phyloP scores from a whole-genome alignment of 2,113 vertebrate genomes.

The Verasper variegatus region DNA sequence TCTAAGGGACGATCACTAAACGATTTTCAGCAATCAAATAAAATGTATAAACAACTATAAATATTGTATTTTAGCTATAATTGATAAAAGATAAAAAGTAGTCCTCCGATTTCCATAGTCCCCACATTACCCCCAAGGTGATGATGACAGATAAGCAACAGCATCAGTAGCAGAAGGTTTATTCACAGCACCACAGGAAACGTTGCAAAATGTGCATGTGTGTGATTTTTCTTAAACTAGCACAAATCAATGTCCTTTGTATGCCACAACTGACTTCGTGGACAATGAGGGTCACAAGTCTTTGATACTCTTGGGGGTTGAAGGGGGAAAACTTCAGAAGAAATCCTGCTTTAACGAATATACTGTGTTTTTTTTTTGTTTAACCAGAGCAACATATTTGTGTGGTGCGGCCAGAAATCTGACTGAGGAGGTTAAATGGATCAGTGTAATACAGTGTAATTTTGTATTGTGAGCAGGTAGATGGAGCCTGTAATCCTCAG shows the following conservation, averaged over 20 bases:
- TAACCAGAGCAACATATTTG: neutral
- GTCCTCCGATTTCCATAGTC: too few relatives aligned
- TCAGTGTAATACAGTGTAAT: too few relatives aligned
- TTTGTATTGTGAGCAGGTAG: neutral
- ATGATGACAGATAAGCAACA: neutral
- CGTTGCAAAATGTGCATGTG: neutral
- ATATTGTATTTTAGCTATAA: too few relatives aligned
- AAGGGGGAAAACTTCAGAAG: too few relatives aligned
- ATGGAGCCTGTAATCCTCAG: neutral
- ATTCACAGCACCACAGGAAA: neutral
- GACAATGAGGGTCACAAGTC: neutral
- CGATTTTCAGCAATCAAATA: too few relatives aligned
- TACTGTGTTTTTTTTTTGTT: too few relatives aligned
- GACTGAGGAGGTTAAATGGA: too few relatives aligned
- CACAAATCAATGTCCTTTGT: neutral
- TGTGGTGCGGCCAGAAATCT: neutral
- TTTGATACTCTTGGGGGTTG: too few relatives aligned
- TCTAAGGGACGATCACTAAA: too few relatives aligned
- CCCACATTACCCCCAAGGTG: neutral
- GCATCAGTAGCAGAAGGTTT: neutral
- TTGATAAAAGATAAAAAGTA: too few relatives aligned
- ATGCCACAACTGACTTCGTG: neutral
- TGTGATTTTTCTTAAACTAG: neutral
- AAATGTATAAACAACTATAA: too few relatives aligned
- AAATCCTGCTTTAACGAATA: too few relatives aligned